A percentile compares a stretch with the other conserved stretches of the same genome.
These are phyloP conservation scores for Tragelaphus imberbis DNA, from an alignment of 2,113 vertebrate species.

Conservation along the genomic window DNA sequence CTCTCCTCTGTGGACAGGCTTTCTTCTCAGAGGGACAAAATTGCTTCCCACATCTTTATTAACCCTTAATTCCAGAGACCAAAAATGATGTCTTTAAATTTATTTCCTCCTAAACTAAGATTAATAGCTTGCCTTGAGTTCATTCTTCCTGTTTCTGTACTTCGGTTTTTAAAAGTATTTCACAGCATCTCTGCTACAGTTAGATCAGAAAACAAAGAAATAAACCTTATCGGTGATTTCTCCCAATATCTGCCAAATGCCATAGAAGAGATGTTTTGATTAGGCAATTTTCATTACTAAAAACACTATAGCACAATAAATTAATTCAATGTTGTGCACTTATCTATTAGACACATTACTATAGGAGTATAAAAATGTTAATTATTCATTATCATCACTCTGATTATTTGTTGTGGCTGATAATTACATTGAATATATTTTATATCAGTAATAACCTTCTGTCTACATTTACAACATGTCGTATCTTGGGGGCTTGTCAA, in stretches of 20 bases:
- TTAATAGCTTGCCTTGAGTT: constrained; percentile 16
- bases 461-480: constrained; percentile 89
- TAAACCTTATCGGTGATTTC: constrained; percentile 76
- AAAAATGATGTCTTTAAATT: background rate
- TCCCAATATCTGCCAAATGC: constrained; percentile 83
- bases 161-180: constrained; percentile 53
- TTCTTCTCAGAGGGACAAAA: background rate
- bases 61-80: constrained; percentile 14
- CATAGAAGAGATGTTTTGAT: constrained; percentile 82
- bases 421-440: constrained; percentile 95
- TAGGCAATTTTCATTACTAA: constrained; percentile 82
- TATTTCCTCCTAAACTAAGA: constrained; percentile 4
- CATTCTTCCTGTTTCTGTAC: constrained; percentile 12
- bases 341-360: constrained; percentile 86
- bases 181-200: constrained; percentile 49
- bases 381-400: constrained; percentile 97
- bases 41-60: background rate
- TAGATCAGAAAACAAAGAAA: constrained; percentile 77
- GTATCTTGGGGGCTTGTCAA: constrained; percentile 95
- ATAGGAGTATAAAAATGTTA: constrained; percentile 96
- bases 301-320: constrained; percentile 81
- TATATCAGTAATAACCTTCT: constrained; percentile 99
- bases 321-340: constrained; percentile 84
- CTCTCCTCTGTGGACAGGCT: background rate
- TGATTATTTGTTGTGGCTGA: constrained; percentile 99